Base-by-base conservation (phyloP, 2,797 vertebrate genomes). In the Chloroceryle amazona region DNA sequence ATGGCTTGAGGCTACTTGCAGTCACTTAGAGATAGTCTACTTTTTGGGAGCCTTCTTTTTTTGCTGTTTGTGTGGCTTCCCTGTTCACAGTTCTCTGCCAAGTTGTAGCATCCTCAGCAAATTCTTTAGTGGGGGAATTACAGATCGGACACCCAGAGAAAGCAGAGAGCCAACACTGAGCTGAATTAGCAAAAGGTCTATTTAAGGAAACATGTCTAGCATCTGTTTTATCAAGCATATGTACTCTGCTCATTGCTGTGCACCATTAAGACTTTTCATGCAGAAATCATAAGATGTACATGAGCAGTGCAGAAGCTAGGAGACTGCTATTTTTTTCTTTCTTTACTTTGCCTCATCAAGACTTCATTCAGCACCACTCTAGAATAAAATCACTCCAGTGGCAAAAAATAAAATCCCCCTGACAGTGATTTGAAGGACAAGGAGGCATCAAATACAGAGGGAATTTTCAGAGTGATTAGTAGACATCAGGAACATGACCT, bases 181-280 rank as follows among this genome's bases (percentile, higher is more conserved):
- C 42, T 92, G 63, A 93, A 94, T 92, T 96, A 94, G 54, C 46
- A 74, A 68, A 93, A 76, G 41, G 60, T 73, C 71, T 96, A 67
- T 94, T 95, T 92, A 90, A 83, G 70, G 75, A 92, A 94, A 79
- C 31, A 58, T 14, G 66, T 70, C 73, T 75, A 86, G 68, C 88
- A 82, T 95, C 93, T 95, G 78, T 91, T 93, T 93, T 89, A 93
- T 82, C 0, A 2, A 87, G 74, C 86, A 74, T 86, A 80, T 57
- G 52, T 92, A 84, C 74, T 82, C 60, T 85, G 72, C 67, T 84
- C 57, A 22, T 85, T 84, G 86, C 88, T 87, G 76, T 78, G 81
- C 80, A 61, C 78, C 88, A 80, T 93, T 90, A 94, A 92, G 74
- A 82, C 72, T 63, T 79, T 75, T 85, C 93, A 83, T 81, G 80